Base-by-base conservation (phyloP, 2,888 invertebrate genomes). In the Carabus problematicus region DNA sequence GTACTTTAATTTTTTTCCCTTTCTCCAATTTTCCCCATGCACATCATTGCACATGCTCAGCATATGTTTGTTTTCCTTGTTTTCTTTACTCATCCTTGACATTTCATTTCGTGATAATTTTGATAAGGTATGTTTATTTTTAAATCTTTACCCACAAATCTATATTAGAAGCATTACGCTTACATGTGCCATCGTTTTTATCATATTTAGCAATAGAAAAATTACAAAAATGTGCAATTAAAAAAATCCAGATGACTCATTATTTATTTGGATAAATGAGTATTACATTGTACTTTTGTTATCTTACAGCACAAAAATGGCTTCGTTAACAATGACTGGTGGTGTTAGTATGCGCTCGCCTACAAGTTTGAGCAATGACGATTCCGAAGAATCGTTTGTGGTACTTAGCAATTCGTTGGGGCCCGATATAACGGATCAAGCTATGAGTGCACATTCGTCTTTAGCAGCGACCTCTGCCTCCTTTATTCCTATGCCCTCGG, bases 321-420 rank as follows among this genome's bases (percentile, higher is more conserved):
- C 73, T 14, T 59, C 59, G 12, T 29, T 68, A 43, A 42, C 45
- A 41, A 45, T 62, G 56, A 69, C 55, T 18, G 69, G 69, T 1
- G 18, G 61, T 9, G 49, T 11, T 42, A 58, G 39, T 58, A 12
- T 49, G 11, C 18, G 52, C 3, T 40, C 54, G 9, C 55, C 69
- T 9, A 40, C 55, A 47, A 62, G 61, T 43, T 16, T 61, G 40
- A 69, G 69, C 45, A 12, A 41, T 9, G 67, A 67, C 6, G 69
- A 43, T 8, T 62, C 62, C 3, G 79, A 79, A 56, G 77, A 76
- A 68, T 79, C 79, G 0, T 80, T 80, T 71, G 79, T 79, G 18
- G 78, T 80, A 3, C 70, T 80, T 12, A 74, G 75, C 12, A 60
- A 71, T 39, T 74, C 74, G 12, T 58, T 72, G 29, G 63, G 70